These are phyloP conservation scores for Morone chrysops DNA, from an alignment of 2,113 vertebrate species.

Conservation along the genomic window DNA sequence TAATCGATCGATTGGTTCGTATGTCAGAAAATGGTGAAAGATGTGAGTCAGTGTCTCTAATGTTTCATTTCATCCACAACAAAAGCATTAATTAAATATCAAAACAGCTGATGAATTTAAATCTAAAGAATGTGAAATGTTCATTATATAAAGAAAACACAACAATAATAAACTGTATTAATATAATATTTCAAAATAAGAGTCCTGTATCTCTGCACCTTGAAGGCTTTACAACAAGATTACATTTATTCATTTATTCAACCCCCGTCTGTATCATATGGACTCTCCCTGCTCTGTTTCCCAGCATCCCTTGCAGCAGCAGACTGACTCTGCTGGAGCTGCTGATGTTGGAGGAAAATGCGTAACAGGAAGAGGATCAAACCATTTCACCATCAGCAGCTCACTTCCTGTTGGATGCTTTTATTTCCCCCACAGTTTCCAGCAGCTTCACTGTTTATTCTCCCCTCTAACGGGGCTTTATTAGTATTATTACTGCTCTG, in stretches of 20 bases:
- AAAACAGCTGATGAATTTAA: no score
- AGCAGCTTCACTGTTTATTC: no score
- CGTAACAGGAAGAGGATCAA: constrained; percentile 63
- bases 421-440: background rate
- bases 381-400: constrained; percentile 36
- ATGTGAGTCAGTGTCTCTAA: no score
- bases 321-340: constrained; percentile 22
- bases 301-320: constrained; percentile 70
- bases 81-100: no score
- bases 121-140: no score
- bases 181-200: background rate
- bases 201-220: background rate
- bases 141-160: background rate
- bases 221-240: background rate
- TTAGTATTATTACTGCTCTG: background rate
- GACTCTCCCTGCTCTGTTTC: constrained; percentile 41
- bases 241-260: background rate
- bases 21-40: no score
- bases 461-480: background rate
- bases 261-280: background rate
- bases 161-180: background rate
- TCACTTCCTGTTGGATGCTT: no score
- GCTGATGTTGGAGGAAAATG: constrained; percentile 79
- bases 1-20: no score
- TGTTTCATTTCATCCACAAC: no score